Evolutionary conservation across 2,113 vertebrate species (phyloP), one percentile per base, ranked within the genome.

Genomic region (Labeo rohita): DNA sequence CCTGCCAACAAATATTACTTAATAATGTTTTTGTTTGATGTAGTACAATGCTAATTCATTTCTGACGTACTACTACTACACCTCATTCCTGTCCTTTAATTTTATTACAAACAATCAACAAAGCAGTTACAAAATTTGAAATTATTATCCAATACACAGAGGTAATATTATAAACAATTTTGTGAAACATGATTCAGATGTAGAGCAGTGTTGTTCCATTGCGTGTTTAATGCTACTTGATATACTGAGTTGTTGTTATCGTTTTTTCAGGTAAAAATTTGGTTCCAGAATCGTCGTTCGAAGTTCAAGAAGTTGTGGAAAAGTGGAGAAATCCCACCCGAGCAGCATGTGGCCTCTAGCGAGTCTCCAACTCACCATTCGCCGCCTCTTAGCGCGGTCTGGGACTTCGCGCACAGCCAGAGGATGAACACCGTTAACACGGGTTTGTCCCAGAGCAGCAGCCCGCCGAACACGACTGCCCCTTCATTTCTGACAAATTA

Each of bases 251-350:
- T 63, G 28, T 59, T 1, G 21, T 63, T 8, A 4, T 18, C 39
- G 39, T 77, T 23, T 8, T 83, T 87, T 9, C 90, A 98, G 97
- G 96, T 98, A 80, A 98, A 98, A 93, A 98, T 98, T 90, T 98
- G 97, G 97, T 98, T 98, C 93, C 97, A 98, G 92, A 98, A 98
- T 91, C 97, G 97, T 36, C 94, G 97, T 23, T 98, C 97, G 45
- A 98, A 98, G 91, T 98, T 98, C 91, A 99, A 99, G 94, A 99
- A 99, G 93, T 95, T 98, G 95, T 99, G 98, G 98, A 99, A 99
- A 87, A 98, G 96, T 90, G 97, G 97, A 43, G 98, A 99, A 94
- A 95, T 99, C 63, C 96, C 96, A 2, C 93, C 96, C 0, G 97
- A 99, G 56, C 97, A 96, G 80, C 95, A 95, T n/a, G 95, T 95